Conservation (phyloP, 2,113 vertebrate genomes). For the Melanerpes formicivorus region DNA sequence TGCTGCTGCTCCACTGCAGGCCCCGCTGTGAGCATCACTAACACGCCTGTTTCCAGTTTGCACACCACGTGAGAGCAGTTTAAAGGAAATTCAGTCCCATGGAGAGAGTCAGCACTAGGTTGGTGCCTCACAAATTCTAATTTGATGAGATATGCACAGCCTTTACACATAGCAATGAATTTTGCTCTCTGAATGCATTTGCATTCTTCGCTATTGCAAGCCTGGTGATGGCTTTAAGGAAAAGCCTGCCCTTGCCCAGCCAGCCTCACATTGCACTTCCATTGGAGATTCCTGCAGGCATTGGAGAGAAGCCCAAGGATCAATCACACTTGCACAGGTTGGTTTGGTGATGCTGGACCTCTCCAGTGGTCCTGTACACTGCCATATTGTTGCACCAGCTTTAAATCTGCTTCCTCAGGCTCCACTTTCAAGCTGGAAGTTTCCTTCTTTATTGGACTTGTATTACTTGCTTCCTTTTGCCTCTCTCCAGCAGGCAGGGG, state of each 20-base stretch:
- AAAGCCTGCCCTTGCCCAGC: background rate
- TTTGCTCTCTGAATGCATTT: background rate
- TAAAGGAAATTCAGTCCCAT: background rate
- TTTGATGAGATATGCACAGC: background rate
- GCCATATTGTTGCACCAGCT: background rate
- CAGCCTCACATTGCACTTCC: background rate
- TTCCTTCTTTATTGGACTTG: background rate
- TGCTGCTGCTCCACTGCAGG: background rate
- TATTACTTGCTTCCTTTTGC: background rate
- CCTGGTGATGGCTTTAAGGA: background rate
- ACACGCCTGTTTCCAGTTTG: background rate
- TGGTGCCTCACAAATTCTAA: background rate
- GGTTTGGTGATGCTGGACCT: background rate
- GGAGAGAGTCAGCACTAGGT: background rate
- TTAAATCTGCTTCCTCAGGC: background rate
- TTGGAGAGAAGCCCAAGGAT: background rate
- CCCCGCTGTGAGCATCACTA: background rate
- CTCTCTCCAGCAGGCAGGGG: background rate
- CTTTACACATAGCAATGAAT: background rate
- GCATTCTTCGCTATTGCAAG: fast-evolving
- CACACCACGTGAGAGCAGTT: background rate
- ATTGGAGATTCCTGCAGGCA: background rate
- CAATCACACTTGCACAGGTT: background rate
- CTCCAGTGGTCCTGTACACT: background rate
- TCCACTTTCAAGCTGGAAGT: background rate